These are phyloP conservation scores for Leucoptera coffeella DNA, from an alignment of 2,888 invertebrate genomes.

Conservation along the genomic window DNA sequence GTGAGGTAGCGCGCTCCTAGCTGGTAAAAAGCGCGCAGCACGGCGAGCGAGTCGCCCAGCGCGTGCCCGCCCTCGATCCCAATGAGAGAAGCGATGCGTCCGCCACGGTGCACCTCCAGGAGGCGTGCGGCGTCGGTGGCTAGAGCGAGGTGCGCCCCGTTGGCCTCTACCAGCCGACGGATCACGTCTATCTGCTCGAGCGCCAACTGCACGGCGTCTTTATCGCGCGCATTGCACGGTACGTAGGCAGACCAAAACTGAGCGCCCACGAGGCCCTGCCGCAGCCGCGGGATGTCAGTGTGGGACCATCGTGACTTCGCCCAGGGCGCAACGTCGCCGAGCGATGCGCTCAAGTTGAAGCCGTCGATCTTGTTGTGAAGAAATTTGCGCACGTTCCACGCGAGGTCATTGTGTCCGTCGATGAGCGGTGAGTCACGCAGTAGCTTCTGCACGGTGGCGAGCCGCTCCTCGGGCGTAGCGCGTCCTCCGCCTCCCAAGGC, in stretches of 20 bases:
- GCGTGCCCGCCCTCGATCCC: constrained; percentile 92
- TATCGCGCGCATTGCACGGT: constrained; percentile 76
- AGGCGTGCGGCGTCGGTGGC: constrained; percentile 67
- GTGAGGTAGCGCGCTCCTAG: constrained; percentile 86
- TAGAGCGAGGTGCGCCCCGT: constrained; percentile 65
- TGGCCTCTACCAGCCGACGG: constrained; percentile 63
- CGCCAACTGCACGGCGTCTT: constrained; percentile 79
- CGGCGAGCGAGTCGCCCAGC: constrained; percentile 82
- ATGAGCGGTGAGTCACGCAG: constrained; percentile 64
- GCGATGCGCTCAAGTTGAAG: constrained; percentile 60
- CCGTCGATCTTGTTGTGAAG: constrained; percentile 72
- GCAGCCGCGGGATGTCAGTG: constrained; percentile 82
- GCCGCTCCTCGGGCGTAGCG: constrained; percentile 55
- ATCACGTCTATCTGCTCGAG: constrained; percentile 84
- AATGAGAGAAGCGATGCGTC: constrained; percentile 81
- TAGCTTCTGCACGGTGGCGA: constrained; percentile 59
- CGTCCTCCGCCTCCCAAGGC: constrained; percentile 37
- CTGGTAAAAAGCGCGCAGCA: constrained; percentile 82
- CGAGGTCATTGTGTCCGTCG: constrained; percentile 81
- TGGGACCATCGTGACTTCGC: constrained; percentile 85
- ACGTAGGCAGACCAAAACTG: constrained; percentile 90
- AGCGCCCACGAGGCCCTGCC: constrained; percentile 79
- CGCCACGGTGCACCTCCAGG: constrained; percentile 64
- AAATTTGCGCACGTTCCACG: constrained; percentile 86
- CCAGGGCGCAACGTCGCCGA: constrained; percentile 73